A percentile compares a stretch with the other conserved stretches of the same genome.
phyloP scores from a whole-genome alignment of 2,888 invertebrate genomes.

The Nowickia ferox region DNA sequence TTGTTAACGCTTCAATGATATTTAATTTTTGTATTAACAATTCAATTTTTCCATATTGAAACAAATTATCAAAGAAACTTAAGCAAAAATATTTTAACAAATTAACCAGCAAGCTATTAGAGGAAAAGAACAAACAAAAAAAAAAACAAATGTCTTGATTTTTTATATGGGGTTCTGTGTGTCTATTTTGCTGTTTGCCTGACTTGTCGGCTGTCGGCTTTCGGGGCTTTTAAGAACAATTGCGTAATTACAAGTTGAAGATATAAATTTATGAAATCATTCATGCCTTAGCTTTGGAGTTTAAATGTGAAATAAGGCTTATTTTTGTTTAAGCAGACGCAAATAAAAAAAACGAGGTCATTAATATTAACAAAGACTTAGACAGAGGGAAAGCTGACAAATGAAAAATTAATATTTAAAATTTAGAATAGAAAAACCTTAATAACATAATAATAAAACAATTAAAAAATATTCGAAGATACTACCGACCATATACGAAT shows the following conservation, averaged over 20 bases:
- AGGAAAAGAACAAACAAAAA: background rate
- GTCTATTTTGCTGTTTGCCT: background rate
- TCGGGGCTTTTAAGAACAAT: constrained; percentile 20
- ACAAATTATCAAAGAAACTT: constrained; percentile 1
- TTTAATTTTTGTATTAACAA: constrained; percentile 36
- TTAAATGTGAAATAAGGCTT: constrained; percentile 24
- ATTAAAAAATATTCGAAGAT: too few species aligned
- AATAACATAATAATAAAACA: background rate
- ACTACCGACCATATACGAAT: too few species aligned
- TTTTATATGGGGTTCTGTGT: constrained; percentile 1
- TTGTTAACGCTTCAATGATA: constrained; percentile 50
- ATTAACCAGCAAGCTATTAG: constrained; percentile 13
- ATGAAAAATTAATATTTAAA: constrained; percentile 20
- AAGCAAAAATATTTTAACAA: background rate
- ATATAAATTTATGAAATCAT: constrained; percentile 23
- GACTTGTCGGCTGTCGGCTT: background rate
- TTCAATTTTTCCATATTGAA: constrained; percentile 19
- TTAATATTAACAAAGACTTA: background rate
- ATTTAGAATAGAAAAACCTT: background rate
- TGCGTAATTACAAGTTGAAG: constrained; percentile 11
- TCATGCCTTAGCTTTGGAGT: background rate
- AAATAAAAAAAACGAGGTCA: constrained; percentile 32
- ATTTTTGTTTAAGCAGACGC: constrained; percentile 11
- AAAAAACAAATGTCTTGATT: constrained; percentile 16
- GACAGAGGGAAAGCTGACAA: constrained; percentile 25